These are phyloP conservation scores for Tridacna gigas DNA, from an alignment of 2,888 invertebrate species.

Conservation along the genomic window DNA sequence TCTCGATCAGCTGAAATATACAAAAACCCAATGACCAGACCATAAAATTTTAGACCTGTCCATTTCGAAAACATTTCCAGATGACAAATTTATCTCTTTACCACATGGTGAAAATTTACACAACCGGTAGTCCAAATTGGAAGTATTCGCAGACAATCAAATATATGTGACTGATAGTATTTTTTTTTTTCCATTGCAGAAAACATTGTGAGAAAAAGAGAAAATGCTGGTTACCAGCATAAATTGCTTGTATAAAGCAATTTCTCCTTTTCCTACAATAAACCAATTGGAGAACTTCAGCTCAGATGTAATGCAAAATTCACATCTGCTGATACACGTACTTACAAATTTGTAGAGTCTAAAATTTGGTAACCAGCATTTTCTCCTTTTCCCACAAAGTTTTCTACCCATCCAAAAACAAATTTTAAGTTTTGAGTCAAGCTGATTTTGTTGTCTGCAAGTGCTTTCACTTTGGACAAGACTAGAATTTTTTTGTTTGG, in stretches of 20 bases:
- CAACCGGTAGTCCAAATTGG: not conserved
- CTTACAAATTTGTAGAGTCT: not conserved
- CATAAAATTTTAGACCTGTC: no score
- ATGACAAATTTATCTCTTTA: not conserved
- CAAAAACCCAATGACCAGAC: not conserved
- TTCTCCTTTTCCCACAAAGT: no score
- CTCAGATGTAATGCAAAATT: not conserved
- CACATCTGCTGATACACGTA: not conserved
- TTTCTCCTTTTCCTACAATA: conserved; percentile 11
- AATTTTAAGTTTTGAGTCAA: no score
- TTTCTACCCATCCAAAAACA: no score
- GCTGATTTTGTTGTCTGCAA: no score
- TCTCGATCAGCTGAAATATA: not conserved
- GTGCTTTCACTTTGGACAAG: no score
- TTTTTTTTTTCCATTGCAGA: no score
- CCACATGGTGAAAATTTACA: not conserved
- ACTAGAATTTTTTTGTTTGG: no score
- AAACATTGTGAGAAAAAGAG: not conserved
- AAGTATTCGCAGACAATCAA: not conserved
- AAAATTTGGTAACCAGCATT: not conserved
- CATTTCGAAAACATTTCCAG: no score
- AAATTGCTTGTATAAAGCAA: no score
- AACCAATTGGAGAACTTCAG: not conserved
- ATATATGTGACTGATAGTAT: no score
- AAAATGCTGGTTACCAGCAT: not conserved